Conservation (phyloP, 2,797 vertebrate genomes). For the Meda fulgida region DNA sequence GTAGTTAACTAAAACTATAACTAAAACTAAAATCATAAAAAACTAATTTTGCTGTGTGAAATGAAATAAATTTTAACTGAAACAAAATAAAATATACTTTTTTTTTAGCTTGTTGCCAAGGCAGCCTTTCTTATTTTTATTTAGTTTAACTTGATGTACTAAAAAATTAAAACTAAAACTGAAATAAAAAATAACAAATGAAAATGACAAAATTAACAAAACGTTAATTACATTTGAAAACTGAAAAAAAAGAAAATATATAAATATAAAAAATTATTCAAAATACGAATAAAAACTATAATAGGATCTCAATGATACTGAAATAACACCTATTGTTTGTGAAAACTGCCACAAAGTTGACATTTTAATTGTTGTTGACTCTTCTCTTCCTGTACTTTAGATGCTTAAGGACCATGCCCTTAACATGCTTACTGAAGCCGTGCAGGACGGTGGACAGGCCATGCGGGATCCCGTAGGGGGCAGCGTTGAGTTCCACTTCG, state of each 20-base stretch:
- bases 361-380: background rate
- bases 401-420: constrained; percentile 86
- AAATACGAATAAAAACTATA: background rate
- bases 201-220: background rate
- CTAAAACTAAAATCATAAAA: background rate
- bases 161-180: background rate
- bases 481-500: constrained; percentile 93
- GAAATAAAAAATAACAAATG: background rate
- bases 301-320: background rate
- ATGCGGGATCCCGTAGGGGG: constrained; percentile 93
- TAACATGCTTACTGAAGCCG: constrained; percentile 90
- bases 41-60: background rate
- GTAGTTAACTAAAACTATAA: background rate
- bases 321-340: background rate
- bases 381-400: constrained; percentile 52
- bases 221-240: background rate
- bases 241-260: background rate
- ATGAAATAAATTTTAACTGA: background rate
- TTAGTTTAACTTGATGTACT: background rate
- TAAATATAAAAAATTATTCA: background rate
- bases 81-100: background rate
- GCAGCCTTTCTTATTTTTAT: too few relatives aligned
- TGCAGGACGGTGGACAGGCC: constrained; percentile 90
- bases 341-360: background rate
- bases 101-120: background rate